Base-by-base conservation (phyloP, 2,888 invertebrate species). In the Drosophila colorata region DNA sequence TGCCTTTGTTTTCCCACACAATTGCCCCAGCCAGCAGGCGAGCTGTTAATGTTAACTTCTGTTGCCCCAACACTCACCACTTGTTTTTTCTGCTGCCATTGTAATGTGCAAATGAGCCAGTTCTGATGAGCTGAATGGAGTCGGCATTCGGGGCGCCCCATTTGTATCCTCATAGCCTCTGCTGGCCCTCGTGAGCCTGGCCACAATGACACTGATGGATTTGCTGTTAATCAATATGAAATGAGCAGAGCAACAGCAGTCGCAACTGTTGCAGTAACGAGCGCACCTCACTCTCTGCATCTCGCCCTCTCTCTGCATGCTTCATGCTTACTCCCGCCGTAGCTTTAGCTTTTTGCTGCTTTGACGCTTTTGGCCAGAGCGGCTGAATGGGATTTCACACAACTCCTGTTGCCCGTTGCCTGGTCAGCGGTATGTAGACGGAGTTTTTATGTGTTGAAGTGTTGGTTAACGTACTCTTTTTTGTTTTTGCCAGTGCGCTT, bases 181-280 rank as follows among this genome's bases (percentile, higher is more conserved):
- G 20, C 37, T 46, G 31, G 38, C 5, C n/a, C 38, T 20, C n/a
- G 47, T 40, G 23, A 35, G 38, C 47, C 63, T 52, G 55, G 55
- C 68, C 69, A 44, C 81, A 83, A 69, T 85, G 89, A 87, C 89
- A 88, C 75, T 86, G 89, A 86, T 89, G 88, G 88, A 86, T 89
- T 82, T 78, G 66, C 89, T 81, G 74, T 82, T 86, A 89, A 86
- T 86, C 89, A 89, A 89, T 86, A 87, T 77, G 74, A 82, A 84
- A 87, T 80, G 81, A 84, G 81, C 63, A 41, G 48, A 41, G 52
- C 60, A 37, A n/a, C 16, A 38, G 33, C 55, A 37, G 41, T 4
- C 14, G 49, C 69, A 59, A 60, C 56, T 40, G 53, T 68, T 63
- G 48, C 55, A 60, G 28, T 41, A 6, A 13, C 18, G n/a, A 4